A percentile compares a stretch with the other conserved stretches of the same genome.
Conservation (phyloP, 2,888 invertebrate species). For the Cryptus viduatorius region DNA sequence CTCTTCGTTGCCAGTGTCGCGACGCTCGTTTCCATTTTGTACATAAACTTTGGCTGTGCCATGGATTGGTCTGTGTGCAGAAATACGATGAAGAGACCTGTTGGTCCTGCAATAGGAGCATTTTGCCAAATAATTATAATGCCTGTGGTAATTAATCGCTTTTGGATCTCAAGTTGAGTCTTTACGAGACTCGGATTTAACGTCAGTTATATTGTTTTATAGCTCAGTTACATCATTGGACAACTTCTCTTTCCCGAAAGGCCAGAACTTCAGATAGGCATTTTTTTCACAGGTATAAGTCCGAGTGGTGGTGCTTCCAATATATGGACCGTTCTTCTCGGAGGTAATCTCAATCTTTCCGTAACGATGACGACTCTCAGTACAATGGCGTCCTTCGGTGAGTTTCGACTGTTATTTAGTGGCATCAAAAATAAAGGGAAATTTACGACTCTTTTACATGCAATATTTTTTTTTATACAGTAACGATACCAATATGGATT, state of each 20-base stretch:
- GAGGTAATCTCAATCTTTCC: conserved; percentile 96
- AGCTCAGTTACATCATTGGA: conserved; percentile 91
- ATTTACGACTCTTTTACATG: conserved; percentile 24
- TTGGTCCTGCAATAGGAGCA: conserved; percentile 93
- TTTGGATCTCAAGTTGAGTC: not conserved
- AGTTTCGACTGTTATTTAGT: conserved; percentile 67
- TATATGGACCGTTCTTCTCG: conserved; percentile 96
- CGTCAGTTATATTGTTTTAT: conserved; percentile 74
- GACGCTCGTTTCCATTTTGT: conserved; percentile 91
- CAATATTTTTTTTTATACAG: conserved; percentile 84
- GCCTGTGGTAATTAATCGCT: conserved; percentile 87
- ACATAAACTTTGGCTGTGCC: conserved; percentile 96
- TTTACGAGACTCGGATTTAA: not conserved
- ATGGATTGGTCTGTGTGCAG: conserved; percentile 91
- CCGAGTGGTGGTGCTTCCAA: conserved; percentile 99
- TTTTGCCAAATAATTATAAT: conserved; percentile 92
- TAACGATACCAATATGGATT: conserved; percentile 96
- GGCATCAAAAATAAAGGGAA: conserved; percentile 35
- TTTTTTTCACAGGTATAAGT: conserved; percentile 95
- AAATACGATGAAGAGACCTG: conserved; percentile 89
- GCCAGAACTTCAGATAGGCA: conserved; percentile 91
- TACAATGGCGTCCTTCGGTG: conserved; percentile 94
- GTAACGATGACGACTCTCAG: conserved; percentile 98
- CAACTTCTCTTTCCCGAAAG: conserved; percentile 89
- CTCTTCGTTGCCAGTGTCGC: conserved; percentile 92